Base-by-base conservation (phyloP, 2,888 invertebrate genomes). In the Euclidia mi region DNA sequence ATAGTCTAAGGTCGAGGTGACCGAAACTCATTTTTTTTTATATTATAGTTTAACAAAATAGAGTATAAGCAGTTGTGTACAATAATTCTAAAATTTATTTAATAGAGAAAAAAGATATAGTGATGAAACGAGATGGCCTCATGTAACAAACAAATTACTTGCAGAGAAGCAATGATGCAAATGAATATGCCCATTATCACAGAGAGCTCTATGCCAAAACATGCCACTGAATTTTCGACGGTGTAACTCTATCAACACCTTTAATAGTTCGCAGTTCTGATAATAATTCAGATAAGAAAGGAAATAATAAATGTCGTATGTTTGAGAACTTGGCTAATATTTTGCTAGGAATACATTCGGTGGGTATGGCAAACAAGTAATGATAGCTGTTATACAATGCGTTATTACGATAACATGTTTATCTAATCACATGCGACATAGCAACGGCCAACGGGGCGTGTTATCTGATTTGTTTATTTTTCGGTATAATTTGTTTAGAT, bases 381-480 rank as follows among this genome's bases (percentile, higher is more conserved):
- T 11, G 34, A 41, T 41, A 41, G 17, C 2, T 38, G 29, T 35
- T 15, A 10, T 35, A 32, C 9, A 34, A 40, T 12, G n/a, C 4
- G 35, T 20, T 42, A 14, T 42, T 28, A 37, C n/a, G 55, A 55
- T 55, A 55, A 48, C 31, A 37, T 31, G 10, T 14, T 10, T 48
- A 43, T 43, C 43, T 55, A 43, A 55, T 55, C 55, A 38, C 7
- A 20, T 7, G 25, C 17, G 43, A 38, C 48, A 32, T 55, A 10
- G 47, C 47, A 55, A 55, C 53, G 6, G 10, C 42, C 47, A 55
- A 55, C 53, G 6, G 10, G 32, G 9, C 10, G 7, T 35, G 35
- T 37, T 28, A 43, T 38, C 32, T 15, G 14, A 37, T 28, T 25
- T 25, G 14, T 20, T 31, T 37, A 47, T 29, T 35, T 25, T 14